Evolutionary conservation across 2,888 invertebrate species (phyloP).

Genomic region (Eulithis prunata): DNA sequence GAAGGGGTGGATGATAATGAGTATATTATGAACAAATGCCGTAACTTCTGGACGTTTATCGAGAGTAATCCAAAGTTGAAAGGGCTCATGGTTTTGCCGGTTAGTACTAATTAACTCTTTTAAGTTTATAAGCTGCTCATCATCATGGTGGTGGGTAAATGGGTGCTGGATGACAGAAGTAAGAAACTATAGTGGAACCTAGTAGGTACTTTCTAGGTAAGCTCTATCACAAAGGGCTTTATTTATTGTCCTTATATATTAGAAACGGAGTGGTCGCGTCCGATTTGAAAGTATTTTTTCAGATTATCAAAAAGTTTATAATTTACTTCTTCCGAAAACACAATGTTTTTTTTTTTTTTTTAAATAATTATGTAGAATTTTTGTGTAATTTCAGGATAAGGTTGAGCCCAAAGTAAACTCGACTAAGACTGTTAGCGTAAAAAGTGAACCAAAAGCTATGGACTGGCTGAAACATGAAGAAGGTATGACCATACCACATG

Average conservation of each 20-base stretch:
- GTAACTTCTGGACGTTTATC: constrained; percentile 34
- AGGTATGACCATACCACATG: neutral
- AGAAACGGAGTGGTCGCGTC: too few relatives aligned
- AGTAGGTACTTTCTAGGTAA: too few relatives aligned
- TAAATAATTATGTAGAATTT: neutral
- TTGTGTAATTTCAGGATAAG: constrained; percentile 2
- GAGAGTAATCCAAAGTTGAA: constrained; percentile 23
- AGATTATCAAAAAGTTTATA: too few relatives aligned
- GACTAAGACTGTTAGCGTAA: neutral
- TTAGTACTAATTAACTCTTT: neutral
- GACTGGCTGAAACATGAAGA: constrained; percentile 17
- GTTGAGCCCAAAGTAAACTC: neutral
- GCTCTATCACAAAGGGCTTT: too few relatives aligned
- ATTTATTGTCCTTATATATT: too few relatives aligned
- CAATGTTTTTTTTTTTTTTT: too few relatives aligned
- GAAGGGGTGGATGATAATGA: constrained; percentile 35
- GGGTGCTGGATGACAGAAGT: neutral
- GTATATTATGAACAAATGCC: constrained; percentile 29
- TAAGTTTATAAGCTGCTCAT: neutral
- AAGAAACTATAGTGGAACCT: too few relatives aligned
- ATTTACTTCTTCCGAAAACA: too few relatives aligned
- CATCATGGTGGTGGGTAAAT: too few relatives aligned
- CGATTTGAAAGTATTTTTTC: too few relatives aligned
- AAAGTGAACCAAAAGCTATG: neutral
- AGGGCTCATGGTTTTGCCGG: constrained; percentile 12